Conservation (phyloP, 2,888 invertebrate species). For the Dilophus febrilis region DNA sequence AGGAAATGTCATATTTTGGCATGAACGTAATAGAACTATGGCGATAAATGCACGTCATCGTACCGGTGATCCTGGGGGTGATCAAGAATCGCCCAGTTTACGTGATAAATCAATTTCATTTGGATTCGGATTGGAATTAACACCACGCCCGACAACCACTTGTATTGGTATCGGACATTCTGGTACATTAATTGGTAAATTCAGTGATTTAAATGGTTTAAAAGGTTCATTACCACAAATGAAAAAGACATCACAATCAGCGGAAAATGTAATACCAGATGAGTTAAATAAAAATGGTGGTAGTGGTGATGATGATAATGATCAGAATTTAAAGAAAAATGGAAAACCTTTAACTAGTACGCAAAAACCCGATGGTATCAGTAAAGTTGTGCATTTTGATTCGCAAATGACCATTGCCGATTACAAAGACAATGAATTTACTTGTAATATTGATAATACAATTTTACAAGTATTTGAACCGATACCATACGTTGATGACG, state of each 20-base stretch:
- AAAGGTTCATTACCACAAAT: constrained; percentile 12
- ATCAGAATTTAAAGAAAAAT: neutral
- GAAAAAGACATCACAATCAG: constrained; percentile 2
- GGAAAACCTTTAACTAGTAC: constrained; percentile 14
- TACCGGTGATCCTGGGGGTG: too few relatives aligned
- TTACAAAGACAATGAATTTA: constrained; percentile 13
- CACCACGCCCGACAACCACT: constrained; percentile 52
- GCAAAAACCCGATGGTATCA: constrained; percentile 25
- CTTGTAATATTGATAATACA: constrained; percentile 27
- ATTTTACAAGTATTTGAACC: constrained; percentile 29
- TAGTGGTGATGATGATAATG: constrained; percentile 1
- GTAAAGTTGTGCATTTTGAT: constrained; percentile 30
- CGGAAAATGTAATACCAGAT: constrained; percentile 1
- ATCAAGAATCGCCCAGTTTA: constrained; percentile 34
- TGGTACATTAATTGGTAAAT: constrained; percentile 10
- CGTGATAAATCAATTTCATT: constrained; percentile 64
- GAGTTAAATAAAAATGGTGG: constrained; percentile 1
- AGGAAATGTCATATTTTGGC: constrained; percentile 45
- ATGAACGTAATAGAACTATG: constrained; percentile 26
- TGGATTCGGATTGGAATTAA: constrained; percentile 53
- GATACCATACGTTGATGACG: constrained; percentile 29
- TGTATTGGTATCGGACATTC: constrained; percentile 34
- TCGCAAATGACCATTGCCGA: constrained; percentile 26
- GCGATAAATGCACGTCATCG: too few relatives aligned
- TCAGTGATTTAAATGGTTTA: constrained; percentile 9